Conservation (phyloP, 2,888 invertebrate species). For the Spodoptera exigua region DNA sequence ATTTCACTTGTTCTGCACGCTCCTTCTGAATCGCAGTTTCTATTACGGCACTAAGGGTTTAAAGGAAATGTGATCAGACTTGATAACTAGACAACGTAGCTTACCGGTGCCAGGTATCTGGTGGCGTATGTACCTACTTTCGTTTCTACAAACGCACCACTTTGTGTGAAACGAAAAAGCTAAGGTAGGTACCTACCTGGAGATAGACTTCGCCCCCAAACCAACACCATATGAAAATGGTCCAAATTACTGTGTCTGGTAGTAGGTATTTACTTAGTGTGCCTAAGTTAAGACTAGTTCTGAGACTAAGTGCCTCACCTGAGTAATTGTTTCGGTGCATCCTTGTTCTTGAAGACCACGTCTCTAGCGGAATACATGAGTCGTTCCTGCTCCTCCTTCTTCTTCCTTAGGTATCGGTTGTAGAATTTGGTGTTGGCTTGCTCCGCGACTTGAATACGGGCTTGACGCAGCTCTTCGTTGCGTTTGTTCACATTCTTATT, state of each 20-base stretch:
- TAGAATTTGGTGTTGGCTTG: slow-evolving; percentile 79
- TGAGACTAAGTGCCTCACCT: slow-evolving; percentile 67
- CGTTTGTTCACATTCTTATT: slow-evolving; percentile 86
- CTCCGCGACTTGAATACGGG: slow-evolving; percentile 75
- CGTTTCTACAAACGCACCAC: too few relatives aligned
- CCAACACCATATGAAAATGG: too few relatives aligned
- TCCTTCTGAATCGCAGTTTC: slow-evolving; percentile 83
- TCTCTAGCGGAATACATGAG: slow-evolving; percentile 82
- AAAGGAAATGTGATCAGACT: too few relatives aligned
- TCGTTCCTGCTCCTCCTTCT: slow-evolving; percentile 74
- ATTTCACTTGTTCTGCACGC: slow-evolving; percentile 79
- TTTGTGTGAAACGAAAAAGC: too few relatives aligned
- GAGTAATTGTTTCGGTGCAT: slow-evolving; percentile 82
- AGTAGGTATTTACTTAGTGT: too few relatives aligned
- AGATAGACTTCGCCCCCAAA: too few relatives aligned
- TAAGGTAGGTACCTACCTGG: too few relatives aligned
- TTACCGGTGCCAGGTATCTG: too few relatives aligned
- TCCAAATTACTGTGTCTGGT: too few relatives aligned
- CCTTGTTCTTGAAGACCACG: slow-evolving; percentile 82
- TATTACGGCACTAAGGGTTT: slow-evolving; percentile 76
- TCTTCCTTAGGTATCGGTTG: slow-evolving; percentile 73
- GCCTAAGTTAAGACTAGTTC: too few relatives aligned
- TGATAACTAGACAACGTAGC: too few relatives aligned
- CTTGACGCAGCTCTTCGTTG: slow-evolving; percentile 78
- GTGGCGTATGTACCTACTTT: too few relatives aligned